phyloP scores from a whole-genome alignment of 1,140 invertebrate genomes.

The Caerostris darwini region DNA sequence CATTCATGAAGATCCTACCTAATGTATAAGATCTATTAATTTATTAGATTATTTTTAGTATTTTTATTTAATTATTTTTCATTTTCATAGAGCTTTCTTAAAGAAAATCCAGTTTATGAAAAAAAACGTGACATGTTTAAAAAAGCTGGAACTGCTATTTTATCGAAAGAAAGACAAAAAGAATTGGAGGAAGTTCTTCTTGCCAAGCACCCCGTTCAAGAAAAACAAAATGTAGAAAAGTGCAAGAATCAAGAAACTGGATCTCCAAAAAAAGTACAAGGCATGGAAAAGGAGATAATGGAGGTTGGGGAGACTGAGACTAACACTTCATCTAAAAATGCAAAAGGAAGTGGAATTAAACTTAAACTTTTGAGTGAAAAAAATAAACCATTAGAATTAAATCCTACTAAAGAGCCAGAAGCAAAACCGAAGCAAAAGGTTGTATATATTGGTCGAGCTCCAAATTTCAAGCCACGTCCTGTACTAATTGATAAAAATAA shows the following conservation, averaged over 20 bases:
- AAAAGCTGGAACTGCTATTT: neutral
- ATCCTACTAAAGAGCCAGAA: neutral
- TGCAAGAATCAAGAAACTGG: neutral
- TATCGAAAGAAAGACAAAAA: neutral
- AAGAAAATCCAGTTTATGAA: constrained; percentile 48
- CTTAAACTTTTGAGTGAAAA: neutral
- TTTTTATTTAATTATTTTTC: neutral
- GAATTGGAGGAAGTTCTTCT: neutral
- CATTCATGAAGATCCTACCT: too few relatives aligned
- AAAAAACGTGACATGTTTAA: constrained; percentile 7
- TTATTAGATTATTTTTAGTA: too few relatives aligned
- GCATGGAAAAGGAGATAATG: neutral
- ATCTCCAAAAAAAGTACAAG: neutral
- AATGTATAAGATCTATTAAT: too few relatives aligned
- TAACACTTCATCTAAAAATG: neutral
- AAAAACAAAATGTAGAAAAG: neutral
- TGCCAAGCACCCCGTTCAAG: neutral
- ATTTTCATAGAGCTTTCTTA: constrained; percentile 7
- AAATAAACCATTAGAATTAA: neutral
- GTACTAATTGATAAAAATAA: neutral
- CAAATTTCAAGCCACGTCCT: constrained; percentile 23
- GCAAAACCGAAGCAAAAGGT: neutral
- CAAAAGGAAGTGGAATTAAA: neutral
- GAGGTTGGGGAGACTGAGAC: neutral
- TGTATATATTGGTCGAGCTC: constrained; percentile 54